Percentiles rank a stretch among this genome's conserved stretches.
phyloP scores from a whole-genome alignment of 2,797 vertebrate species.

The Choloepus didactylus region DNA sequence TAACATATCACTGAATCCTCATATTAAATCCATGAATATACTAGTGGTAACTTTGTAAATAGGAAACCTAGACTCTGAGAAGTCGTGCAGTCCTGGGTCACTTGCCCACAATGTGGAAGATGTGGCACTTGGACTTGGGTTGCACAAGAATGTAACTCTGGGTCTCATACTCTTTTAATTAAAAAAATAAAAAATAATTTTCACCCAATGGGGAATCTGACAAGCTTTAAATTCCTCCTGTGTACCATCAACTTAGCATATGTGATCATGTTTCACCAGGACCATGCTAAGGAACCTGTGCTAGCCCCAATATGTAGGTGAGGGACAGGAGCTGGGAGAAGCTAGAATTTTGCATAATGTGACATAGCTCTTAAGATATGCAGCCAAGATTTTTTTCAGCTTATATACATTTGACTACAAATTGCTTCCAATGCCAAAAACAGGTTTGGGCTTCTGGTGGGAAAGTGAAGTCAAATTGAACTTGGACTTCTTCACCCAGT shows the following conservation, averaged over 20 bases:
- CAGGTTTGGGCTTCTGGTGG: not conserved
- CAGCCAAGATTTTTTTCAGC: not conserved
- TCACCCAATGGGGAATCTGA: conserved; percentile 33
- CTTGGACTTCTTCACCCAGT: not conserved
- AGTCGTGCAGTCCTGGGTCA: not conserved
- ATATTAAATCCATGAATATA: not conserved
- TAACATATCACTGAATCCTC: not conserved
- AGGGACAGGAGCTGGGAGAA: not conserved
- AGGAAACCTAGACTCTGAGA: not conserved
- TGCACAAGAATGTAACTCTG: not conserved
- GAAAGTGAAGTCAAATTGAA: not conserved
- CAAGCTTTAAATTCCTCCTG: not conserved
- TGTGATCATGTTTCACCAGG: not conserved
- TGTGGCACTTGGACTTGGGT: not conserved
- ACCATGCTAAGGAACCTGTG: not conserved
- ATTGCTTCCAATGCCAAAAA: not conserved
- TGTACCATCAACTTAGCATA: not conserved
- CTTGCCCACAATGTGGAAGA: not conserved
- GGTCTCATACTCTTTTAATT: conserved; percentile 9
- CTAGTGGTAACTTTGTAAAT: not conserved
- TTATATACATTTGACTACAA: not conserved
- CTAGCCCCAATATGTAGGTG: not conserved
- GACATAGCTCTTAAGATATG: not conserved
- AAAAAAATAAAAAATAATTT: not conserved
- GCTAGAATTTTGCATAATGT: not conserved